A percentile compares a stretch with the other conserved stretches of the same genome.
These are phyloP conservation scores for Spilarctia lutea DNA, from an alignment of 2,888 invertebrate species.

Conservation along the genomic window DNA sequence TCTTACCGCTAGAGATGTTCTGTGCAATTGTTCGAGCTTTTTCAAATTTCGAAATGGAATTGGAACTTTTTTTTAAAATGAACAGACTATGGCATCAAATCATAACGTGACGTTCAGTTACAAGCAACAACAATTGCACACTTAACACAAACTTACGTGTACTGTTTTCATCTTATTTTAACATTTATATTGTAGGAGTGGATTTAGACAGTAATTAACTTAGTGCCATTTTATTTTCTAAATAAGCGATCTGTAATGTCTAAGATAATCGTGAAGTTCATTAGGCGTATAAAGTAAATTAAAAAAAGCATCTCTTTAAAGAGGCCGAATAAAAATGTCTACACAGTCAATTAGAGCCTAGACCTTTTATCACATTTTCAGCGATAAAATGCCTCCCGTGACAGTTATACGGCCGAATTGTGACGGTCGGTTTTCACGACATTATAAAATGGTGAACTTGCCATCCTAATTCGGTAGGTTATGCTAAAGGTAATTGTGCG, in stretches of 20 bases:
- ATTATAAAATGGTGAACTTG: slow-evolving; percentile 24
- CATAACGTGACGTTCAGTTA: slow-evolving; percentile 33
- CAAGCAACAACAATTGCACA: slow-evolving; percentile 83
- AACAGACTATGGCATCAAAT: slow-evolving; percentile 64
- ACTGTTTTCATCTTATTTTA: slow-evolving; percentile 71
- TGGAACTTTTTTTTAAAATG: slow-evolving; percentile 41
- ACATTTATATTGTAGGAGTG: slow-evolving; percentile 74
- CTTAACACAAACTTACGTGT: slow-evolving; percentile 74
- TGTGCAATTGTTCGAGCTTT: slow-evolving; percentile 81
- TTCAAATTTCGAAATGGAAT: slow-evolving; percentile 38
- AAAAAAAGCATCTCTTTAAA: slow-evolving; percentile 37
- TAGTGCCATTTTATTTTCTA: slow-evolving; percentile 62
- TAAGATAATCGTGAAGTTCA: slow-evolving; percentile 47
- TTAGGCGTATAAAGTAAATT: slow-evolving; percentile 54
- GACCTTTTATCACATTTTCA: slow-evolving; percentile 78
- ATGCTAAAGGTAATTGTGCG: slow-evolving; percentile 76
- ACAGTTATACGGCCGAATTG: slow-evolving; percentile 58
- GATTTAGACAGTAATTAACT: slow-evolving; percentile 83
- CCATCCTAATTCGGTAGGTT: slow-evolving; percentile 59
- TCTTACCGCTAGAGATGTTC: slow-evolving; percentile 76
- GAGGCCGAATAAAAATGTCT: slow-evolving; percentile 56
- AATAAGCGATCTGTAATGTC: slow-evolving; percentile 48
- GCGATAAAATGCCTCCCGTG: slow-evolving; percentile 68
- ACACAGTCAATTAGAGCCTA: slow-evolving; percentile 80
- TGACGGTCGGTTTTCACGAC: slow-evolving; percentile 39